phyloP scores from a whole-genome alignment of 2,888 invertebrate genomes.

The Melinopterus prodromus region DNA sequence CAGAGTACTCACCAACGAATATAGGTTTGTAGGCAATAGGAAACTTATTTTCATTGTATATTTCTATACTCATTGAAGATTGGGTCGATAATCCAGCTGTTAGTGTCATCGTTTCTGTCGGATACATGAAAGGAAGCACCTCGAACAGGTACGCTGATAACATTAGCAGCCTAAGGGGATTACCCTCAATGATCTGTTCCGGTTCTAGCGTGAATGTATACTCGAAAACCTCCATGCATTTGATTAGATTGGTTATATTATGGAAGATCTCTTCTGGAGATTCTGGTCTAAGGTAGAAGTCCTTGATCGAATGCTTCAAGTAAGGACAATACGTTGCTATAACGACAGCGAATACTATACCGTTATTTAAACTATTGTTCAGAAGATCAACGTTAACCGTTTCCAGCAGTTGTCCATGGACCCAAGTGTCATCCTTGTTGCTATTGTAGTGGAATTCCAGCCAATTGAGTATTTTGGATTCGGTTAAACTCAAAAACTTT shows the following conservation, averaged over 20 bases:
- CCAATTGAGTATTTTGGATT: too few relatives aligned
- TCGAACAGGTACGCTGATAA: too few relatives aligned
- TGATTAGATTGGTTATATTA: slow-evolving; percentile 66
- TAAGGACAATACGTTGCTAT: slow-evolving; percentile 62
- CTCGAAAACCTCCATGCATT: slow-evolving; percentile 64
- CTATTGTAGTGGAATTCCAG: too few relatives aligned
- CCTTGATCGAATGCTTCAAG: slow-evolving; percentile 59
- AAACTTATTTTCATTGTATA: slow-evolving; percentile 55
- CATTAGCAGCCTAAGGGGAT: too few relatives aligned
- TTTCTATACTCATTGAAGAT: slow-evolving; percentile 57
- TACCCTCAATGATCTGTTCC: too few relatives aligned
- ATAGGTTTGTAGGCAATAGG: slow-evolving; percentile 48
- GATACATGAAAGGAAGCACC: too few relatives aligned
- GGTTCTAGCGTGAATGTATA: slow-evolving; percentile 65
- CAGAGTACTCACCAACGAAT: slow-evolving; percentile 49
- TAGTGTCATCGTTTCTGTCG: too few relatives aligned
- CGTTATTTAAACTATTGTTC: slow-evolving; percentile 63
- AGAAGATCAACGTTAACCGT: slow-evolving; percentile 55
- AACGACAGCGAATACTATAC: too few relatives aligned
- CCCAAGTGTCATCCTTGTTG: slow-evolving; percentile 39
- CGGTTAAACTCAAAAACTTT: slow-evolving; percentile 24
- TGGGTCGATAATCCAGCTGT: slow-evolving; percentile 51
- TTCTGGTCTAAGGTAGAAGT: slow-evolving; percentile 60
- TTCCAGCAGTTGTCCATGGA: neutral
- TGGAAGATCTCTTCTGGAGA: slow-evolving; percentile 62